Conservation (phyloP, 2,888 invertebrate species). For the Dynastes tityus region DNA sequence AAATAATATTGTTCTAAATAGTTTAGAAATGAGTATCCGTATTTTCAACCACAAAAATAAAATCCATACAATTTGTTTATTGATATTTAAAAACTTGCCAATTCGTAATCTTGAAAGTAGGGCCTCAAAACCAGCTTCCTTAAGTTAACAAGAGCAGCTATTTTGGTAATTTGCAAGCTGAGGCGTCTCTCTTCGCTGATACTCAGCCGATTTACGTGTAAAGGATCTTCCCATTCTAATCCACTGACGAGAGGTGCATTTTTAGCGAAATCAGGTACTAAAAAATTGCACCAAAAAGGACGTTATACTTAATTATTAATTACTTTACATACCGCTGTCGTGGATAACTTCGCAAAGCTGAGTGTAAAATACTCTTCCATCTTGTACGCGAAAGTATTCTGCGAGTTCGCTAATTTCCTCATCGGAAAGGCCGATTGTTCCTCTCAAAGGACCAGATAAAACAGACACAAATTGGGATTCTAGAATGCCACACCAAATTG, state of each 20-base stretch:
- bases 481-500: constrained; percentile 63
- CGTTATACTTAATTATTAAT: too few relatives aligned
- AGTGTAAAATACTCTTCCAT: constrained; percentile 83
- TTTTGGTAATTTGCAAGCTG: constrained; percentile 81
- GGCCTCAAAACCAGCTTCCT: constrained; percentile 79
- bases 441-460: constrained; percentile 79
- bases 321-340: constrained; percentile 73
- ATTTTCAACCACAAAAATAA: too few relatives aligned
- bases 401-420: constrained; percentile 82
- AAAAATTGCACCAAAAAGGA: not conserved
- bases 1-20: too few relatives aligned
- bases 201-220: constrained; percentile 78
- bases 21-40: too few relatives aligned
- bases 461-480: constrained; percentile 84
- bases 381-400: constrained; percentile 86
- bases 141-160: constrained; percentile 75
- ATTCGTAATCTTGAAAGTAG: constrained; percentile 83
- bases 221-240: constrained; percentile 80
- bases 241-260: constrained; percentile 72
- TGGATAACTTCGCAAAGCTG: constrained; percentile 84
- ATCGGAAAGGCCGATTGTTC: constrained; percentile 79
- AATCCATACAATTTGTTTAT: too few relatives aligned
- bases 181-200: constrained; percentile 79
- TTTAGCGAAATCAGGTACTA: constrained; percentile 72
- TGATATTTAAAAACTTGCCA: constrained; percentile 68